phyloP scores from a whole-genome alignment of 2,888 invertebrate genomes.

The Capitulum mitella region DNA sequence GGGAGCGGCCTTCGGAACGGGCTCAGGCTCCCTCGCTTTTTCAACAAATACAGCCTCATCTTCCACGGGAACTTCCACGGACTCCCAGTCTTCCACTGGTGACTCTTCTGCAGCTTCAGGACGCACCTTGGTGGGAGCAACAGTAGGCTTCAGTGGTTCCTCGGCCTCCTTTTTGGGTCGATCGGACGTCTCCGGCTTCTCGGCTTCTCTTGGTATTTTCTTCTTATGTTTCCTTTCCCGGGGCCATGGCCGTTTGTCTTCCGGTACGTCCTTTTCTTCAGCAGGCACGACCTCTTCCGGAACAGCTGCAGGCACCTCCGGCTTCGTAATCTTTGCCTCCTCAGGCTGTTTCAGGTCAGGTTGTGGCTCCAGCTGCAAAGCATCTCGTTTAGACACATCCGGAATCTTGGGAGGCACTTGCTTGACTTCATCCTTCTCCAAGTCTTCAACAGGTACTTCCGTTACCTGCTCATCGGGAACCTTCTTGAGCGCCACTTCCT shows the following conservation, averaged over 20 bases:
- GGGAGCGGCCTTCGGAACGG: not conserved
- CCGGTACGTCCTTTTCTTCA: not conserved
- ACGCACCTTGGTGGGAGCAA: not conserved
- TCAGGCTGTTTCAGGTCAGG: too few relatives aligned
- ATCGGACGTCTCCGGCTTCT: too few relatives aligned
- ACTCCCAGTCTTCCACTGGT: not conserved
- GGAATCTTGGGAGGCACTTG: too few relatives aligned
- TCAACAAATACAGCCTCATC: not conserved
- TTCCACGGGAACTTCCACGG: not conserved
- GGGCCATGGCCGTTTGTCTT: not conserved
- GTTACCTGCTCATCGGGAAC: not conserved
- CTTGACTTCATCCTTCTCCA: too few relatives aligned
- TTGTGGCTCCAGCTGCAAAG: too few relatives aligned
- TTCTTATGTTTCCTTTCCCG: not conserved
- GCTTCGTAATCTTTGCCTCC: too few relatives aligned
- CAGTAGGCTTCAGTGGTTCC: too few relatives aligned
- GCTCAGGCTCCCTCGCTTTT: too few relatives aligned
- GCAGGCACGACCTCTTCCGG: not conserved
- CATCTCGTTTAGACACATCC: too few relatives aligned
- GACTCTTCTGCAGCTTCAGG: not conserved
- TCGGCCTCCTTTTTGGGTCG: too few relatives aligned
- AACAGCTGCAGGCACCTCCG: not conserved
- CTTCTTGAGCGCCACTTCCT: not conserved
- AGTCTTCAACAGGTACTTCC: too few relatives aligned
- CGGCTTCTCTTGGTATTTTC: not conserved